Conservation (phyloP, 2,888 invertebrate species). For the Glyphotaelius pellucidus region DNA sequence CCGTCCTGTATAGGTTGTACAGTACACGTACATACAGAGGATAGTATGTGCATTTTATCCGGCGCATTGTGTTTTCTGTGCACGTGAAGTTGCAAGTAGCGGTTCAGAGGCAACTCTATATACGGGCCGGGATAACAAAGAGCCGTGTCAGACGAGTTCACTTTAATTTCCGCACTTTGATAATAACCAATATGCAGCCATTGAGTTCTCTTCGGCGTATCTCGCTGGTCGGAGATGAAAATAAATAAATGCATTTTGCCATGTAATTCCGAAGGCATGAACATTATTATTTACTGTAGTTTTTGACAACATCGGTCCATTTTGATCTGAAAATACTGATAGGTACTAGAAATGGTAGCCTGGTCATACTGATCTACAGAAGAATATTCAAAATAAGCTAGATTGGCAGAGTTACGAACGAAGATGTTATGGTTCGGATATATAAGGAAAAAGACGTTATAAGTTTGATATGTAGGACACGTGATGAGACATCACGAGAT, state of each 20-base stretch:
- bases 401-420: too few species aligned
- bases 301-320: neutral
- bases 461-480: too few species aligned
- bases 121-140: slow-evolving; percentile 57
- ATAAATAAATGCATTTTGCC: neutral
- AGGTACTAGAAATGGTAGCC: too few species aligned
- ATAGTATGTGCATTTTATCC: neutral
- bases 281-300: neutral
- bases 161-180: slow-evolving; percentile 65
- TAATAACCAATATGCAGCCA: slow-evolving; percentile 63
- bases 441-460: too few species aligned
- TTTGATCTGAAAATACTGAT: too few species aligned
- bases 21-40: neutral
- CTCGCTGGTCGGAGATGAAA: slow-evolving; percentile 20
- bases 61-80: slow-evolving; percentile 4
- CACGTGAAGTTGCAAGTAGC: neutral
- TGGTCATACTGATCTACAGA: too few species aligned
- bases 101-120: neutral
- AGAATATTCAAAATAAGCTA: too few species aligned
- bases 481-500: too few species aligned
- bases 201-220: slow-evolving; percentile 48
- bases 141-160: slow-evolving; percentile 61
- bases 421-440: too few species aligned
- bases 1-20: neutral
- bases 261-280: neutral